These are phyloP conservation scores for Myotis myotis DNA, from an alignment of 2,797 vertebrate genomes.

Conservation along the genomic window DNA sequence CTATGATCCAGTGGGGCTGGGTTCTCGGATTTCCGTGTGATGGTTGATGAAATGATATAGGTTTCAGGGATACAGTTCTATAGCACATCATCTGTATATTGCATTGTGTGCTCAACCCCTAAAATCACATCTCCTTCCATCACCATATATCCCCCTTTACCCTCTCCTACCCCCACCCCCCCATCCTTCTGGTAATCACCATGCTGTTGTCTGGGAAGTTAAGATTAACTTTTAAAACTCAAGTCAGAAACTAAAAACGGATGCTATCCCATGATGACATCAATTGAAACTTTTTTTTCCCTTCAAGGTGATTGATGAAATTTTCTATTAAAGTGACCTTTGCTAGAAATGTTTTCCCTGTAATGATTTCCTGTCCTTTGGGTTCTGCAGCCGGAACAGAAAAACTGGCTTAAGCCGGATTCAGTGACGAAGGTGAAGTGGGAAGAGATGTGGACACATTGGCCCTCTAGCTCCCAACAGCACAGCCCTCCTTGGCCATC, in stretches of 20 bases:
- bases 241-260: constrained; percentile 77
- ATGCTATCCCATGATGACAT: constrained; percentile 80
- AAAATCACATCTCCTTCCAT: not conserved
- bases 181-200: too few species aligned
- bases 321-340: constrained; percentile 95
- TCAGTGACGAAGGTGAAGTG: constrained; percentile 82
- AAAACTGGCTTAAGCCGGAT: constrained; percentile 84
- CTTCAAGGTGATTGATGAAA: constrained; percentile 95
- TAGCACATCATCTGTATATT: not conserved
- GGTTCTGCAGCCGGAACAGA: constrained; percentile 86
- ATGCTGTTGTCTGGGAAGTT: constrained; percentile 41
- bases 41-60: not conserved
- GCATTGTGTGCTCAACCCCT: not conserved
- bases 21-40: not conserved
- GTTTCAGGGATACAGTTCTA: not conserved
- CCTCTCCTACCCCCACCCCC: not conserved
- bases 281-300: constrained; percentile 85
- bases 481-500: not conserved
- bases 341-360: constrained; percentile 91
- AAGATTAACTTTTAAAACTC: constrained; percentile 77
- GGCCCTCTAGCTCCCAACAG: not conserved
- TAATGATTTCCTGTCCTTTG: constrained; percentile 97
- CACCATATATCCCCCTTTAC: not conserved
- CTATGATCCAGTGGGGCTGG: not conserved
- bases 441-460: constrained; percentile 85